phyloP scores from a whole-genome alignment of 2,888 invertebrate genomes.

The Psylliodes chrysocephalus region DNA sequence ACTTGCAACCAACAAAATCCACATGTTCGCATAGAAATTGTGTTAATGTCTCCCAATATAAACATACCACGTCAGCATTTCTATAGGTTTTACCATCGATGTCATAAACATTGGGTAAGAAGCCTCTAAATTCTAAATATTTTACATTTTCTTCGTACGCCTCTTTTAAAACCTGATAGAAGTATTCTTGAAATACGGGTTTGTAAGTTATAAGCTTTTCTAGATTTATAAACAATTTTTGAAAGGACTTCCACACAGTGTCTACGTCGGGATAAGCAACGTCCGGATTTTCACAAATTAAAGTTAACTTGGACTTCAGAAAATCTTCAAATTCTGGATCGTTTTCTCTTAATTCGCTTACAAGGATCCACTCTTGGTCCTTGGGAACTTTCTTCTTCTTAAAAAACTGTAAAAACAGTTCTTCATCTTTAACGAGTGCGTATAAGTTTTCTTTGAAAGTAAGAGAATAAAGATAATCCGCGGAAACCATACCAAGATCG shows the following conservation, averaged over 20 bases:
- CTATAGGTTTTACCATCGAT: slow-evolving; percentile 66
- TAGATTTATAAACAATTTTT: slow-evolving; percentile 64
- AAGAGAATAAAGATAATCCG: slow-evolving; percentile 71
- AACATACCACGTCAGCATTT: slow-evolving; percentile 63
- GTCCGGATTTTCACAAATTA: slow-evolving; percentile 64
- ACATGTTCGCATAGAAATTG: slow-evolving; percentile 68
- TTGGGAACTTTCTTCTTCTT: slow-evolving; percentile 1
- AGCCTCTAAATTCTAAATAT: slow-evolving; percentile 71
- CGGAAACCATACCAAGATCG: slow-evolving; percentile 71
- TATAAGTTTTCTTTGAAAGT: slow-evolving; percentile 65
- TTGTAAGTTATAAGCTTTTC: slow-evolving; percentile 61
- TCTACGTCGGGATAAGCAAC: slow-evolving; percentile 58
- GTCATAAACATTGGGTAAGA: slow-evolving; percentile 68
- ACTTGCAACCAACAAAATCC: slow-evolving; percentile 69
- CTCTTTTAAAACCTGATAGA: slow-evolving; percentile 68
- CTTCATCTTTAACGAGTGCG: slow-evolving; percentile 1
- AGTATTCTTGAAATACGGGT: slow-evolving; percentile 69
- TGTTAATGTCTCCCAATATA: slow-evolving; percentile 65
- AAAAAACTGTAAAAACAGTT: slow-evolving; percentile 32
- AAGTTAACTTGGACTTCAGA: slow-evolving; percentile 67
- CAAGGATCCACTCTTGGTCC: slow-evolving; percentile 44
- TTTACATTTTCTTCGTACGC: slow-evolving; percentile 72
- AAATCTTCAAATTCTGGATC: slow-evolving; percentile 65
- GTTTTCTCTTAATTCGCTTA: slow-evolving; percentile 43
- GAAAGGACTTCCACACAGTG: slow-evolving; percentile 67